Percentiles rank a stretch among this genome's conserved stretches.
Conservation (phyloP, 1,140 invertebrate genomes). For the Solenopsis invicta region DNA sequence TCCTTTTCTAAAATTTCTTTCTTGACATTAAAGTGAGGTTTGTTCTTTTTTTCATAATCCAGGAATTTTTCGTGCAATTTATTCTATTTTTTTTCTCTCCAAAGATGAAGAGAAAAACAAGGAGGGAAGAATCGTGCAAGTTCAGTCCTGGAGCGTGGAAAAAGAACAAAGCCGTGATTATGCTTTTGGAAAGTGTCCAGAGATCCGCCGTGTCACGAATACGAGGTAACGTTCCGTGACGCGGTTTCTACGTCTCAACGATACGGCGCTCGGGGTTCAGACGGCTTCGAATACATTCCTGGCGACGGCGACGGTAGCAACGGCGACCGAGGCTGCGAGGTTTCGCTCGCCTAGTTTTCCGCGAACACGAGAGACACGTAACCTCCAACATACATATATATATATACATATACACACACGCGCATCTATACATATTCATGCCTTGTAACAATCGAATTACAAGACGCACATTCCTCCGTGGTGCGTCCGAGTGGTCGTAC, state of each 20-base stretch:
- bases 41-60: no score
- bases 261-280: not conserved
- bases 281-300: not conserved
- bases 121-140: no score
- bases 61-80: no score
- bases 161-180: not conserved
- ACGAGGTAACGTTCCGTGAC: not conserved
- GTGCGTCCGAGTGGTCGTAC: not conserved
- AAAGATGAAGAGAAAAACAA: no score
- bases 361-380: conserved; percentile 49
- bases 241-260: not conserved
- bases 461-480: conserved; percentile 19
- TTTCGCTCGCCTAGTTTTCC: conserved; percentile 68
- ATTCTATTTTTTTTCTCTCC: no score
- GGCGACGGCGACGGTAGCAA: not conserved
- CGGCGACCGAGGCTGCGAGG: conserved; percentile 48
- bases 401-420: not conserved
- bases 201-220: not conserved
- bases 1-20: not conserved
- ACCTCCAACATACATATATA: conserved; percentile 25
- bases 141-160: no score
- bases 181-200: not conserved
- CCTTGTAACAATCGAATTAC: conserved; percentile 63
- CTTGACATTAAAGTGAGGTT: not conserved
- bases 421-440: not conserved